Evolutionary conservation across 2,888 invertebrate species (phyloP), one percentile per base, ranked within the genome.

Genomic region (Cabera pusaria): DNA sequence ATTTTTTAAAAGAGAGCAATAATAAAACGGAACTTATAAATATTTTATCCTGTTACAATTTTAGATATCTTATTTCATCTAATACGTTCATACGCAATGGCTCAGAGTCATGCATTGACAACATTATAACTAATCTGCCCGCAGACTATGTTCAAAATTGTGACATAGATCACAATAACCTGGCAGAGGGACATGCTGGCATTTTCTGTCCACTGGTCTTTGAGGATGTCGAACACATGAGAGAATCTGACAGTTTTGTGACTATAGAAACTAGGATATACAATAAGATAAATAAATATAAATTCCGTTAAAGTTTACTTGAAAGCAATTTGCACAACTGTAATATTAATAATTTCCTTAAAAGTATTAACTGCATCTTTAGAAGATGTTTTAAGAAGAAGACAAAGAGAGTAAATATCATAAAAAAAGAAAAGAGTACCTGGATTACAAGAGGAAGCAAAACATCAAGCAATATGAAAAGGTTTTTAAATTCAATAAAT

Each of bases 101-200:
- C 6, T n/a, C 23, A n/a, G 12, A 23, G n/a, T 23, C 23, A n/a
- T 23, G 23, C n/a, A 23, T 23, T 1, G 23, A 23, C n/a, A 23
- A 23, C 4, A 12, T 23, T 12, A n/a, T 23, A n/a, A 23, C 23
- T 12, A 23, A 23, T n/a, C 5, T 23, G 2, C 11, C 23, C 1
- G 23, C 11, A 2, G 1, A n/a, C 2, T 2, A 12, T 6, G 12
- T 23, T 2, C 1, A 1, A 3, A 5, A n/a, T 3, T 23, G 11
- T 11, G 12, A 12, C 2, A 6, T 23, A 3, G 23, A 23, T n/a
- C 12, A 12, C 12, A 23, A 23, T 6, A 5, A 3, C 6, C n/a
- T 23, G 2, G 23, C 12, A 2, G 23, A 23, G 2, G 23, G 23
- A 23, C 23, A 23, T 23, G 23, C 23, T 1, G n/a, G 23, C n/a